These are phyloP conservation scores for Synergus japonicus DNA, from an alignment of 2,888 invertebrate genomes.

Conservation along the genomic window DNA sequence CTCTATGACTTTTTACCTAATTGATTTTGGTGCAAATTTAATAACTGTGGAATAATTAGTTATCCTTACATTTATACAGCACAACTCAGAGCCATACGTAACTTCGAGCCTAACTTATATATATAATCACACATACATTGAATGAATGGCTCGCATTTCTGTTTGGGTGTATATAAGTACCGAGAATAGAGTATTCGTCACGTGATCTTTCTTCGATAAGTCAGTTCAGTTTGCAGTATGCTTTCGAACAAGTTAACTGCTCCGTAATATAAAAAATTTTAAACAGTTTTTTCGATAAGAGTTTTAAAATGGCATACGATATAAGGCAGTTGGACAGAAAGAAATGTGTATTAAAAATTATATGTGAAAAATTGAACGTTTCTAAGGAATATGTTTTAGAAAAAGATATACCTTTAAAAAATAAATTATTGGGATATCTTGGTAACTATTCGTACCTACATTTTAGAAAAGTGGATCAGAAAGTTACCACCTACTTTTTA, in stretches of 20 bases:
- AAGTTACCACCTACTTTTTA: not conserved
- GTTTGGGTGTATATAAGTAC: not conserved
- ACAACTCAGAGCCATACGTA: too few relatives aligned
- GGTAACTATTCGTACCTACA: not conserved
- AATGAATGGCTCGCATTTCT: too few relatives aligned
- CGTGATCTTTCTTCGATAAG: not conserved
- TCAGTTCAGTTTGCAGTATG: not conserved
- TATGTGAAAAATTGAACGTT: conserved; percentile 1
- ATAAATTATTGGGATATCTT: not conserved
- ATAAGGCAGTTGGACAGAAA: not conserved
- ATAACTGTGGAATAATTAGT: too few relatives aligned
- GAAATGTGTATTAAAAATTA: not conserved
- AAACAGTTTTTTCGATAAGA: not conserved
- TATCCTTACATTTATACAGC: too few relatives aligned
- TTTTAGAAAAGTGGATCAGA: not conserved
- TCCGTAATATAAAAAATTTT: not conserved
- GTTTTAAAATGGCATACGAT: conserved; percentile 5
- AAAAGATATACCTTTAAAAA: not conserved
- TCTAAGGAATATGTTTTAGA: not conserved
- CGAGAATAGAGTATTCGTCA: not conserved
- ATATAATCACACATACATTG: not conserved
- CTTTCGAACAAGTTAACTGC: not conserved
- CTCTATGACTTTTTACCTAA: too few relatives aligned
- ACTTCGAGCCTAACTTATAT: too few relatives aligned
- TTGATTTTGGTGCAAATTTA: too few relatives aligned